Base-by-base conservation (phyloP, 2,797 vertebrate species). In the Sebastes aleutianus region DNA sequence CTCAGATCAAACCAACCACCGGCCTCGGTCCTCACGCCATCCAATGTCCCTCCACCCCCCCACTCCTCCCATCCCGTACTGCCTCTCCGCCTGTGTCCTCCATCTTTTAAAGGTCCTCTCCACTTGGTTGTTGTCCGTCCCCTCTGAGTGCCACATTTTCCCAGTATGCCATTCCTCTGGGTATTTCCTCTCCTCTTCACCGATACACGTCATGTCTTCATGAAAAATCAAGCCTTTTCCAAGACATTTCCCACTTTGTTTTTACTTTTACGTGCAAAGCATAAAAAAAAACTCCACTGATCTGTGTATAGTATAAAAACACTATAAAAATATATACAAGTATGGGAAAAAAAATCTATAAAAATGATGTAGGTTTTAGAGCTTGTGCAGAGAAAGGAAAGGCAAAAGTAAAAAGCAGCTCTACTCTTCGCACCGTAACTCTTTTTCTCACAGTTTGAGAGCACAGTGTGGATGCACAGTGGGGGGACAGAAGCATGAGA, bases 1-100 rank as follows among this genome's bases (percentile, higher is more conserved):
- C 89, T 92, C 88, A 70, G 87, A 89, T 91, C 89, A 91, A 93
- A 93, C 95, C 95, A 95, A 95, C 95, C 95, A 95, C 85, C 72
- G 92, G 91, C 91, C 92, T 92, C 59, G 64, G 91, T 94, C 90
- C 93, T 95, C 94, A 95, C 92, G 93, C 93, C 95, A 95, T 94
- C 90, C 91, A 74, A 76, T 86, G 87, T 87, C 88, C 90, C 89
- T 87, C 92, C 87, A 79, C 87, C 87, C 84, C 66, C 69, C 66
- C 69, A 75, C 79, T 89, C 88, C 76, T 89, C 89, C 82, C 89
- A 90, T 93, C 92, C 89, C 63, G 62, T 80, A 74, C 83, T 70
- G 81, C 76, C 70, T 90, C 81, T 90, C 75, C 65, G 85, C 83
- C 68, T 24, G 71, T 76, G 82, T 88, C 87, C 87, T 91, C 91